Percentiles rank a stretch among this genome's conserved stretches.
phyloP scores from a whole-genome alignment of 2,888 invertebrate species.

The Drosophila helvetica region DNA sequence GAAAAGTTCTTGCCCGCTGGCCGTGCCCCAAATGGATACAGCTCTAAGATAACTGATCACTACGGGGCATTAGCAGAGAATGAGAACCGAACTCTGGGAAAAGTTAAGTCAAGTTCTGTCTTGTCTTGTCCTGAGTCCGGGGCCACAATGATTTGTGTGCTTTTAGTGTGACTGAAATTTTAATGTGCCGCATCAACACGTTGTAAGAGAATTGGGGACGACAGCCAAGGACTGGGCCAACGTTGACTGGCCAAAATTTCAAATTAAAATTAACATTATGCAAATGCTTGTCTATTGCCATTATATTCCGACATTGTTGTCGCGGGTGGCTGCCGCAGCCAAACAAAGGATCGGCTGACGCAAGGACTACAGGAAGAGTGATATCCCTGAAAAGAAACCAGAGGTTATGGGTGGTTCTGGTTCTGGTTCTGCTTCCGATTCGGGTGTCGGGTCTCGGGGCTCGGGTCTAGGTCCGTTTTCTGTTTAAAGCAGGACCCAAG shows the following conservation, averaged over 20 bases:
- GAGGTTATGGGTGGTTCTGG: not conserved
- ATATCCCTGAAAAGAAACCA: not conserved
- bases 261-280: conserved; percentile 79
- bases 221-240: conserved; percentile 49
- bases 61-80: conserved; percentile 10
- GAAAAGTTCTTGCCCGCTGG: conserved; percentile 17
- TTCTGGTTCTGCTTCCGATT: not conserved
- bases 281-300: conserved; percentile 66
- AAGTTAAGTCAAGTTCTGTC: not conserved
- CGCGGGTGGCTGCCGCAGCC: conserved; percentile 68
- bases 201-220: conserved; percentile 63
- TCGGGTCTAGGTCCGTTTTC: not conserved
- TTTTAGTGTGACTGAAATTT: conserved; percentile 49
- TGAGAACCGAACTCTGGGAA: not conserved
- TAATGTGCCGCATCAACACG: conserved; percentile 79
- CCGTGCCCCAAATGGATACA: conserved; percentile 59
- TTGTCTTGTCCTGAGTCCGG: not conserved
- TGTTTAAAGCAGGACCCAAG: not conserved
- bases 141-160: conserved; percentile 18
- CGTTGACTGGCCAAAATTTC: conserved; percentile 76
- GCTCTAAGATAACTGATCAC: conserved; percentile 40
- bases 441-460: too few relatives aligned
- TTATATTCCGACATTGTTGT: conserved; percentile 37
- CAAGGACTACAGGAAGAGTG: conserved; percentile 30
- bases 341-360: conserved; percentile 59